phyloP scores from a whole-genome alignment of 1,140 invertebrate genomes.

The Penaeus vannamei region DNA sequence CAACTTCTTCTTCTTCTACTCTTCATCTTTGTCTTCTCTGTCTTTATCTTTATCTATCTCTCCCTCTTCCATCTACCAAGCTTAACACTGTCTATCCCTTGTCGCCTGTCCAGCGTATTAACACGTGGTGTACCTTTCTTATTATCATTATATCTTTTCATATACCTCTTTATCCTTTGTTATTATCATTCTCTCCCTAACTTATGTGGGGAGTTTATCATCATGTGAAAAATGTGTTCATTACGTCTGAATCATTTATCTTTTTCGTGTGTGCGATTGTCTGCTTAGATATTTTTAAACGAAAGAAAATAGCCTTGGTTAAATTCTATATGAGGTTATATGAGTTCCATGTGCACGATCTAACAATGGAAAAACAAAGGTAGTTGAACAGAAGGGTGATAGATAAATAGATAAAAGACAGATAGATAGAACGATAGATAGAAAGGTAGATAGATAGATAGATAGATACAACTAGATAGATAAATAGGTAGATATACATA shows the following conservation, averaged over 20 bases:
- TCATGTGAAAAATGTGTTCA: too few species aligned
- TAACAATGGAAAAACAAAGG: neutral
- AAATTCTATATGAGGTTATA: too few species aligned
- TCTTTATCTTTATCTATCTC: neutral
- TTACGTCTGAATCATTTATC: too few species aligned
- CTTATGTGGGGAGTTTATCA: neutral
- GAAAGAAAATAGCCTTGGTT: too few species aligned
- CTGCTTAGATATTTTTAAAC: too few species aligned
- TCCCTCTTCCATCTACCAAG: neutral
- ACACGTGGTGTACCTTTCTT: neutral
- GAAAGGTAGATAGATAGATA: neutral
- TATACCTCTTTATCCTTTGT: neutral
- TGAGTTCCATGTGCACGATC: neutral
- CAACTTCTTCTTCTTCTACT: too few species aligned
- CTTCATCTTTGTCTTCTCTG: neutral
- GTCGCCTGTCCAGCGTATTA: neutral
- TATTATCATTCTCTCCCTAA: neutral
- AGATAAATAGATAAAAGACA: neutral
- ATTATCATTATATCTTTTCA: neutral
- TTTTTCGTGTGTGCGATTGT: too few species aligned
- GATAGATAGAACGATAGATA: neutral
- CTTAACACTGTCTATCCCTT: neutral
- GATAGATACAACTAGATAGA: neutral
- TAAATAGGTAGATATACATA: neutral
- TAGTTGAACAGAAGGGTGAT: neutral